Conservation (phyloP, 2,113 vertebrate genomes). For the Martes martes region DNA sequence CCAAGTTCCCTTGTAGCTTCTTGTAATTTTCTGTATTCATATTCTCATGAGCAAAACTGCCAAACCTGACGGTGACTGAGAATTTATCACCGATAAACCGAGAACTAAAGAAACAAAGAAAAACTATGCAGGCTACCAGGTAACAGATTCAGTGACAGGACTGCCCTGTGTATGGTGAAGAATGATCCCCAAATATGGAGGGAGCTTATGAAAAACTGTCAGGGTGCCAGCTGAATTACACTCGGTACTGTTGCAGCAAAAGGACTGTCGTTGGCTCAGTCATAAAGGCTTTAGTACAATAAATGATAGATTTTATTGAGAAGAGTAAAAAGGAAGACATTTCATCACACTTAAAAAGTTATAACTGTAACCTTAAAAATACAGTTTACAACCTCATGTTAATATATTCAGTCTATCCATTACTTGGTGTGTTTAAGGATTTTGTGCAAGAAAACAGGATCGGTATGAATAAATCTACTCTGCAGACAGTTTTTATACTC, state of each 20-base stretch:
- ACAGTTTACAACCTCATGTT: constrained; percentile 77
- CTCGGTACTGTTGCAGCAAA: constrained; percentile 65
- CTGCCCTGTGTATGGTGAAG: constrained; percentile 49
- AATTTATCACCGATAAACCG: background rate
- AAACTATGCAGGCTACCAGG: constrained; percentile 44
- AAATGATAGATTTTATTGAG: constrained; percentile 81
- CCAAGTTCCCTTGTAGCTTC: background rate
- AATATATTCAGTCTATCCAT: constrained; percentile 77
- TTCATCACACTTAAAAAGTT: constrained; percentile 80
- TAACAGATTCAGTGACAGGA: background rate
- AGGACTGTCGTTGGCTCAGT: constrained; percentile 68
- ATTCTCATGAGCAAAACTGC: constrained; percentile 3
- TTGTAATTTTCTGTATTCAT: background rate
- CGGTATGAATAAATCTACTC: constrained; percentile 57
- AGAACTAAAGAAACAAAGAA: background rate
- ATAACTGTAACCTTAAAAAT: constrained; percentile 77
- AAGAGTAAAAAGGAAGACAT: constrained; percentile 77
- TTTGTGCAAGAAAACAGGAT: constrained; percentile 60
- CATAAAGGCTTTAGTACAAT: constrained; percentile 78
- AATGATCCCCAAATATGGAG: constrained; percentile 59
- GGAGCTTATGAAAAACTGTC: constrained; percentile 11
- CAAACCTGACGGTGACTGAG: background rate
- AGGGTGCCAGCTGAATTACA: constrained; percentile 58
- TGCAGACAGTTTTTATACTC: constrained; percentile 68
- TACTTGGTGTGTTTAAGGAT: constrained; percentile 74